Conservation (phyloP, 2,888 invertebrate species). For the Tetranychus truncatus region DNA sequence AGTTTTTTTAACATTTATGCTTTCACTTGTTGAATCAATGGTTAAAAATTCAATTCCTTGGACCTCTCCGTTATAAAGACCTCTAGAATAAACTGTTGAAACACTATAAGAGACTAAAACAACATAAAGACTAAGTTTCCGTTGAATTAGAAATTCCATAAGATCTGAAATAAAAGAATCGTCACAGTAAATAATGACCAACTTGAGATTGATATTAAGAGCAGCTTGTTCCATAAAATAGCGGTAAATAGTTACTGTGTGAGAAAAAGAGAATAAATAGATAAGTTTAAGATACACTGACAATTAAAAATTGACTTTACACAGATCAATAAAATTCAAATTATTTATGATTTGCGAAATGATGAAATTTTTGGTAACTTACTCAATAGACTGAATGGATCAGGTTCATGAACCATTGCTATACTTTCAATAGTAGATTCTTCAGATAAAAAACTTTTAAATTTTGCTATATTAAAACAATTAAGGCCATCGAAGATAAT, state of each 20-base stretch:
- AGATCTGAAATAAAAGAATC: not conserved
- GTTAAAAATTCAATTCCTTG: not conserved
- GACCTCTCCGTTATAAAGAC: not conserved
- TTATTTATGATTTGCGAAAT: not conserved
- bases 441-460: not conserved
- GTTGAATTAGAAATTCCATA: not conserved
- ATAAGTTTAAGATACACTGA: not conserved
- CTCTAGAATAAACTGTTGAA: not conserved
- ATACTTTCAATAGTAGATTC: not conserved
- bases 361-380: not conserved
- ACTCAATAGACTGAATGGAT: not conserved
- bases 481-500: slow-evolving; percentile 8
- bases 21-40: not conserved
- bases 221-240: slow-evolving; percentile 6
- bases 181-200: slow-evolving; percentile 4
- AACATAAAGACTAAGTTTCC: not conserved
- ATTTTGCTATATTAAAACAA: not conserved
- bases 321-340: not conserved
- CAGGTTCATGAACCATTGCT: not conserved
- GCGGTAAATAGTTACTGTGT: not conserved
- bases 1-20: not conserved
- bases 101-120: not conserved
- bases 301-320: not conserved
- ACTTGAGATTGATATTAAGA: not conserved
- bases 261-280: not conserved